These are phyloP conservation scores for Anguilla pacifica DNA, from an alignment of 2,797 vertebrate genomes.

Conservation along the genomic window DNA sequence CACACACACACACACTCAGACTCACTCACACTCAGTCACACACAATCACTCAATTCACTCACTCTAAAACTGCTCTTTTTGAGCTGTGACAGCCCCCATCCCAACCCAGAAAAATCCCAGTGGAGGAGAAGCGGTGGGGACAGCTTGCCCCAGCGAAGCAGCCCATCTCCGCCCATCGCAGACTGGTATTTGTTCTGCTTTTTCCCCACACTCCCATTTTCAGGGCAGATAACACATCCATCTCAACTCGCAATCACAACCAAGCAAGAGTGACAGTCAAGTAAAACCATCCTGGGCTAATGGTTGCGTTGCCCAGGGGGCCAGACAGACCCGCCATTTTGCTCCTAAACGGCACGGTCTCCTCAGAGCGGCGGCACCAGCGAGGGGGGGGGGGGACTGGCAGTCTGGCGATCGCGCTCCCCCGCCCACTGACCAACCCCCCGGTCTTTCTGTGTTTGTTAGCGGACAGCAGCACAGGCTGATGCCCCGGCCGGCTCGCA, in stretches of 20 bases:
- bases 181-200: too few species aligned
- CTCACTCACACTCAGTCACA: background rate
- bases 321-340: background rate
- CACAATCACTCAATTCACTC: too few species aligned
- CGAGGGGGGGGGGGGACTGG: too few species aligned
- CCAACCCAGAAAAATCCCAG: background rate
- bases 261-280: background rate
- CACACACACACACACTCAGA: background rate
- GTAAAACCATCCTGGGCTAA: too few species aligned
- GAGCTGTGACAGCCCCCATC: slow-evolving; percentile 25
- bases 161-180: background rate
- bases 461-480: slow-evolving; percentile 23
- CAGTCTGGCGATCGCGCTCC: background rate
- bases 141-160: too few species aligned
- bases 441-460: slow-evolving; percentile 41
- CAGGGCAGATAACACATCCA: background rate
- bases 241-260: background rate
- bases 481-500: background rate
- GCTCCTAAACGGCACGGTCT: background rate
- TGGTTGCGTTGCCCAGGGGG: background rate
- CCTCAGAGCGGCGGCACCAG: background rate
- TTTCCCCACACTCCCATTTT: background rate
- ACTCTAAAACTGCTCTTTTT: background rate
- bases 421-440: background rate
- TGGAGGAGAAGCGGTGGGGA: too few species aligned